A percentile compares a stretch with the other conserved stretches of the same genome.
Conservation (phyloP, 2,888 invertebrate genomes). For the Euspilapteryx auroguttella region DNA sequence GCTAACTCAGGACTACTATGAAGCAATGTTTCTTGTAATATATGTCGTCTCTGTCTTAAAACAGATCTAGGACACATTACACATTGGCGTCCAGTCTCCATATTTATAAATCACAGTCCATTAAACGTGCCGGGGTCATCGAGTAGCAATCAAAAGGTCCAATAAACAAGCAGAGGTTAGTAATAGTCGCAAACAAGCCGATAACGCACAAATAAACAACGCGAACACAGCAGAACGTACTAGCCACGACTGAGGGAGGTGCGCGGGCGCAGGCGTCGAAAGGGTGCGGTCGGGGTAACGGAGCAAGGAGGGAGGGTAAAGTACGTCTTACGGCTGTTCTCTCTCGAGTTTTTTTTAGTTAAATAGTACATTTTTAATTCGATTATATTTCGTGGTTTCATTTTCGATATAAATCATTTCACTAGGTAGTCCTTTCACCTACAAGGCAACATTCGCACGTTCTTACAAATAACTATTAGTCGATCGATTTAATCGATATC, state of each 20-base stretch:
- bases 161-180: constrained; percentile 6
- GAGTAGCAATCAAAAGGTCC: constrained; percentile 3
- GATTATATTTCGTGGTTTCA: no score
- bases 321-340: constrained; percentile 5
- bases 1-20: constrained; percentile 6
- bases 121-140: constrained; percentile 2
- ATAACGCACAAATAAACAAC: constrained; percentile 5
- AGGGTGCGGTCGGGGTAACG: constrained; percentile 5
- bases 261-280: constrained; percentile 5
- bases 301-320: constrained; percentile 4
- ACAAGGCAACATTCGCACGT: no score
- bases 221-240: constrained; percentile 5
- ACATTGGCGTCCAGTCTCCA: constrained; percentile 3
- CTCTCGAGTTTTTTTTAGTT: constrained; percentile 5
- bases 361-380: constrained; percentile 5
- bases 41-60: constrained; percentile 6
- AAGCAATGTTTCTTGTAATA: constrained; percentile 5
- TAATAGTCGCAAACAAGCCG: constrained; percentile 6
- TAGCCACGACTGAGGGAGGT: constrained; percentile 5
- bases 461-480: no score
- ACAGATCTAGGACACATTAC: constrained; percentile 5
- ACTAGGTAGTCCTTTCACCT: no score
- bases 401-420: no score
- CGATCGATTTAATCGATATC: no score
- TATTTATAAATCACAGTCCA: constrained; percentile 2